Percentiles rank a stretch among this genome's conserved stretches.
Evolutionary conservation across 1,140 invertebrate species (phyloP).

Genomic region (Dendroctonus valens): DNA sequence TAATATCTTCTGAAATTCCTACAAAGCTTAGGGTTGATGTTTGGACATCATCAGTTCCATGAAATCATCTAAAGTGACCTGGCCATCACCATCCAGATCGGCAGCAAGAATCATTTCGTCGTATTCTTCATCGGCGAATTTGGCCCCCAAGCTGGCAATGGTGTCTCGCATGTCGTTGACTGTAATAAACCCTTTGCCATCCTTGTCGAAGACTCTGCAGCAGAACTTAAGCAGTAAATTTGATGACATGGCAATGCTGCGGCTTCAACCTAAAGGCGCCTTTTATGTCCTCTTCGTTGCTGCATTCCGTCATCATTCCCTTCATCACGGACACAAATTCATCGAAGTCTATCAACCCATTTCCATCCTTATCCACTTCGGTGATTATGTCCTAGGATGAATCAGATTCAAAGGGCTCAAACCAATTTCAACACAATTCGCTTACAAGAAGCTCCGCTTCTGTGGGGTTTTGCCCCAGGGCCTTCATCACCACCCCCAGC

Average conservation of each 20-base stretch:
- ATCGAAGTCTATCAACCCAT: slow-evolving; percentile 49
- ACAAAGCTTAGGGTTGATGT: neutral
- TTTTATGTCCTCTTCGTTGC: slow-evolving; percentile 38
- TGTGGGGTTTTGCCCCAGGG: slow-evolving; percentile 50
- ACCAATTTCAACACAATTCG: neutral
- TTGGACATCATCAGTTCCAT: slow-evolving; percentile 22
- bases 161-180: slow-evolving; percentile 86
- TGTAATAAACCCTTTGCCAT: slow-evolving; percentile 88
- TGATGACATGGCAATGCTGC: neutral
- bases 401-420: neutral
- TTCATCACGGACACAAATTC: slow-evolving; percentile 42
- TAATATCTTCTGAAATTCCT: neutral
- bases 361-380: slow-evolving; percentile 48
- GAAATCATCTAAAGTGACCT: slow-evolving; percentile 74
- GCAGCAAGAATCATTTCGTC: slow-evolving; percentile 92
- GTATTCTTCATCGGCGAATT: slow-evolving; percentile 84
- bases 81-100: slow-evolving; percentile 84
- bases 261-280: slow-evolving; percentile 32
- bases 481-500: slow-evolving; percentile 48
- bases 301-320: slow-evolving; percentile 12
- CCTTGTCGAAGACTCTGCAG: slow-evolving; percentile 88
- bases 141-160: slow-evolving; percentile 91
- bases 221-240: neutral
- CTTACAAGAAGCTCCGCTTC: slow-evolving; percentile 40
- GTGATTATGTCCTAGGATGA: slow-evolving; percentile 46